Conservation (phyloP, 2,113 vertebrate genomes). For the Galemys pyrenaicus region DNA sequence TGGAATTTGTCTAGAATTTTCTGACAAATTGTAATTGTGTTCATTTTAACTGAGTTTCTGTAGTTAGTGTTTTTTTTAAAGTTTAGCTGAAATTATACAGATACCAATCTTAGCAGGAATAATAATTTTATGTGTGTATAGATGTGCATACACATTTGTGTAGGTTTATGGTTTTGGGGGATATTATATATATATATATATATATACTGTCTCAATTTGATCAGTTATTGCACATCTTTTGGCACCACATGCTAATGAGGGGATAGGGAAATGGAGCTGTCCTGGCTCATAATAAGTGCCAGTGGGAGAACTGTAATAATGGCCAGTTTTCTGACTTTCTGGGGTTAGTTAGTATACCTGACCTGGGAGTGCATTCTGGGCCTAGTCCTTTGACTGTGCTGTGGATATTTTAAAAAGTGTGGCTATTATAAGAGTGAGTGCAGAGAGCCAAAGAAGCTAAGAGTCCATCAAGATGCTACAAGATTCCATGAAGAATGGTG, state of each 20-base stretch:
- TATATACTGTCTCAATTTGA: neutral
- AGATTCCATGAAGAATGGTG: conserved; percentile 14
- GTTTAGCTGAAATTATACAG: neutral
- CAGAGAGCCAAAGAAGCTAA: conserved; percentile 31
- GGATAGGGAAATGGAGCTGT: neutral
- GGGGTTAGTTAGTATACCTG: neutral
- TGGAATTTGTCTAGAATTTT: neutral
- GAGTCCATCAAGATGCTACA: neutral
- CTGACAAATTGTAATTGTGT: neutral
- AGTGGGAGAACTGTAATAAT: neutral
- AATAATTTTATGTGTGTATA: neutral
- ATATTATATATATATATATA: neutral
- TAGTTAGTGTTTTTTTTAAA: neutral
- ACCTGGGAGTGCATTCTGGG: neutral
- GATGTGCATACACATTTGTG: neutral
- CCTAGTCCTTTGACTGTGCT: neutral
- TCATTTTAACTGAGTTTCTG: neutral
- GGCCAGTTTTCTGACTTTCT: neutral
- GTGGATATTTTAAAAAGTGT: neutral
- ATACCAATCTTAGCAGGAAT: neutral
- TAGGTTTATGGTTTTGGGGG: neutral
- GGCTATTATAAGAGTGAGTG: neutral
- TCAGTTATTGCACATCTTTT: no score
- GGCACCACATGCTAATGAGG: neutral
- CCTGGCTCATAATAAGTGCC: neutral